A percentile compares a stretch with the other conserved stretches of the same genome.
Conservation (phyloP, 2,888 invertebrate species). For the Andrena fulva region DNA sequence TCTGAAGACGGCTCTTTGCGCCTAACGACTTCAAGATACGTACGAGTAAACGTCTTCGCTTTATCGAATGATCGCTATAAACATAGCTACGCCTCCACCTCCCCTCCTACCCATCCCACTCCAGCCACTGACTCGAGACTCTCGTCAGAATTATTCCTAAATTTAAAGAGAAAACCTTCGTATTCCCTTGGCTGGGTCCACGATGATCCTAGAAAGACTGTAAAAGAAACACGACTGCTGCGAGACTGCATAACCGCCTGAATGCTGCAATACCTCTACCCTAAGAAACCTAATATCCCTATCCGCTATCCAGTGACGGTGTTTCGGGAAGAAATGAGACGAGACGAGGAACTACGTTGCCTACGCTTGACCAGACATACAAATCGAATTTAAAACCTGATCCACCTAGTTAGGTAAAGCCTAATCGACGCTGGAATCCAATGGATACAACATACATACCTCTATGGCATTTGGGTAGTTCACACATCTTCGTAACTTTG, state of each 20-base stretch:
- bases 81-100: slow-evolving; percentile 56
- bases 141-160: slow-evolving; percentile 66
- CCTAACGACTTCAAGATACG: slow-evolving; percentile 50
- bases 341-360: slow-evolving; percentile 27
- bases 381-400: slow-evolving; percentile 51
- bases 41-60: slow-evolving; percentile 19
- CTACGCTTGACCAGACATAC: slow-evolving; percentile 28
- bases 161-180: slow-evolving; percentile 63
- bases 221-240: slow-evolving; percentile 79
- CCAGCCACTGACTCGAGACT: slow-evolving; percentile 29
- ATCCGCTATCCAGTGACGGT: slow-evolving; percentile 52
- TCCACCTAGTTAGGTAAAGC: slow-evolving; percentile 73
- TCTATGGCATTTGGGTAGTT: slow-evolving; percentile 75
- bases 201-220: slow-evolving; percentile 84
- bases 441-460: slow-evolving; percentile 83
- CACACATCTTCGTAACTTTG: slow-evolving; percentile 73
- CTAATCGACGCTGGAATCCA: slow-evolving; percentile 81
- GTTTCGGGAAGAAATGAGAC: slow-evolving; percentile 43
- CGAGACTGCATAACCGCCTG: slow-evolving; percentile 76
- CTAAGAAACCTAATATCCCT: slow-evolving; percentile 40
- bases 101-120: slow-evolving; percentile 43
- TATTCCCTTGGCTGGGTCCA: slow-evolving; percentile 79
- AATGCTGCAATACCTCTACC: slow-evolving; percentile 81
- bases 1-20: slow-evolving; percentile 36
- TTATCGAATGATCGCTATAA: slow-evolving; percentile 24